Evolutionary conservation across 2,888 invertebrate genomes (phyloP).

Genomic region (Drosophila recens): DNA sequence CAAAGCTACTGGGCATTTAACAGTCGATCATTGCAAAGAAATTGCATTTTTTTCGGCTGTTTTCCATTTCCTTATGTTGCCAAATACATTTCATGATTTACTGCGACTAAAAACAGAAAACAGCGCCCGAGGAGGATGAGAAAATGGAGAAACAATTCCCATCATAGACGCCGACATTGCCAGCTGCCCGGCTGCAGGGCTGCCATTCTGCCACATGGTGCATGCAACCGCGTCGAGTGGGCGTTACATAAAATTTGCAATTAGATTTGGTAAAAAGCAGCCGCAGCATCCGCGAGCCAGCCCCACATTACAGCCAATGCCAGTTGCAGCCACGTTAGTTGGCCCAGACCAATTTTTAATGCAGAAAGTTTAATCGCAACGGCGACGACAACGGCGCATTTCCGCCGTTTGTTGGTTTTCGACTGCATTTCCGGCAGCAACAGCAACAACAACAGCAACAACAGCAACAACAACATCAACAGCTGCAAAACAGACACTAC

Average conservation of each 20-base stretch:
- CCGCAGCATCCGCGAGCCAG: constrained; percentile 54
- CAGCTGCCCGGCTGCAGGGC: constrained; percentile 2
- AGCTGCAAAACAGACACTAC: constrained; percentile 19
- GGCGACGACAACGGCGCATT: constrained; percentile 61
- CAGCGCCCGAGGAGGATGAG: constrained; percentile 1
- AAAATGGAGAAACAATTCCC: constrained; percentile 26
- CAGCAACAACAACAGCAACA: background rate
- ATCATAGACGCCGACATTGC: background rate
- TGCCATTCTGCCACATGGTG: constrained; percentile 45
- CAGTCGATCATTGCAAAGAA: no score
- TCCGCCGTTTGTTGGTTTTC: constrained; percentile 73
- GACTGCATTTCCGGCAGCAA: constrained; percentile 66
- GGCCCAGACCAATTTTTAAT: constrained; percentile 61
- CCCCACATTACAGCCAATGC: constrained; percentile 11
- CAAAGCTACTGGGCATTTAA: no score
- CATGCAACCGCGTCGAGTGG: constrained; percentile 40
- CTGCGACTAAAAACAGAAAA: constrained; percentile 58
- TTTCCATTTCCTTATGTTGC: constrained; percentile 28
- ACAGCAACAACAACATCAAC: constrained; percentile 20
- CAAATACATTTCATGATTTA: constrained; percentile 71
- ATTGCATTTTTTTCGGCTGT: background rate
- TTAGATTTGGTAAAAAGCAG: constrained; percentile 71
- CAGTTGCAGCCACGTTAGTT: constrained; percentile 16
- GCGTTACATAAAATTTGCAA: constrained; percentile 76
- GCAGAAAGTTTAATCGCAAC: constrained; percentile 74